Evolutionary conservation across 2,888 invertebrate species (phyloP), one percentile per base, ranked within the genome.

Genomic region (Drosophila putrida): DNA sequence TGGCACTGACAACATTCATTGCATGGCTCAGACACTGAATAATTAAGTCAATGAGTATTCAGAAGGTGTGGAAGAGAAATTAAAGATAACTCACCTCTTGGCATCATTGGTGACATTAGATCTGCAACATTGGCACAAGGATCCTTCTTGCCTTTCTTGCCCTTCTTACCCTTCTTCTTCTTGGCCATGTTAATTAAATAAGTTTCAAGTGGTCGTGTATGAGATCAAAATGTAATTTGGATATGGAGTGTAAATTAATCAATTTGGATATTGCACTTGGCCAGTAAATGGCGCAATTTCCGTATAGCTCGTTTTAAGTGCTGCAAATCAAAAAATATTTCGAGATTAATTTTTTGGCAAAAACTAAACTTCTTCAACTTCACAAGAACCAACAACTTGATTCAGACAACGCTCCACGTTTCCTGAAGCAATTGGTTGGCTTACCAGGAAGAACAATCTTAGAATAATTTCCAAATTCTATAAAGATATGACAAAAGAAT

Each of bases 191-290:
- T 55, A 6, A 6, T 47, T 10, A 55, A 46, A 41, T 61, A 49
- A 53, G 60, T 35, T 43, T 53, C 68, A 44, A 50, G 57, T 44
- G 66, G n/a, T 50, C 57, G 70, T 51, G 8, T 58, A 39, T 55
- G 13, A 50, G 57, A 50, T 76, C 58, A 51, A 62, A 67, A 70
- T 46, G n/a, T 25, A 71, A 71, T 80, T 72, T 66, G 25, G 54
- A 72, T 67, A 47, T 46, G 6, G 28, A 28, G 75, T 79, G 20
- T 13, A 15, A 67, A 49, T 74, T 62, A 64, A 20, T 70, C 78
- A 80, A 89, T 83, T 82, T 81, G 59, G 78, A 82, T 89, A 71
- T 86, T 88, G 81, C 90, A 91, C 77, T 91, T 91, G 84, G 88
- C 80, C 78, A 91, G 68, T 69, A 88, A 86, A 68, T 89, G 83